phyloP scores from a whole-genome alignment of 2,113 vertebrate species.

The Amazona vittata region DNA sequence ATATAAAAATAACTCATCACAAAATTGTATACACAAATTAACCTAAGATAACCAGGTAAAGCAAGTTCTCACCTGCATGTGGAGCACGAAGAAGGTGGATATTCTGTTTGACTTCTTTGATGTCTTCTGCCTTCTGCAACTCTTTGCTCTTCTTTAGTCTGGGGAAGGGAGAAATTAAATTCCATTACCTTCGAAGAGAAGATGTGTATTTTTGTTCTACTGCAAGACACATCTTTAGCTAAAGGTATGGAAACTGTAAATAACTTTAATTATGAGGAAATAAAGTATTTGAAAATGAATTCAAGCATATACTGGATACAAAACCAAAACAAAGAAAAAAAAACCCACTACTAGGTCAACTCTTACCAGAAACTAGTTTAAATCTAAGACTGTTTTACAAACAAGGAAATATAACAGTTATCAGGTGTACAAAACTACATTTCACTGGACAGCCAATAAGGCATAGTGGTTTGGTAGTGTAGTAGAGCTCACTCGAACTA shows the following conservation, averaged over 20 bases:
- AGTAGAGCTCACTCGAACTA: not conserved
- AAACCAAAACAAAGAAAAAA: not conserved
- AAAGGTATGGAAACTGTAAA: not conserved
- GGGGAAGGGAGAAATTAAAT: not conserved
- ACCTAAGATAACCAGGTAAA: not conserved
- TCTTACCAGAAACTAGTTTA: not conserved
- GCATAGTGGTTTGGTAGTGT: fast-evolving
- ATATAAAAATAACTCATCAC: not conserved
- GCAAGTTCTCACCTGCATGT: conserved; percentile 82
- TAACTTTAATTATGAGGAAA: not conserved
- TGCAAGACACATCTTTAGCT: not conserved
- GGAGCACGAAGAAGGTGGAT: conserved; percentile 95
- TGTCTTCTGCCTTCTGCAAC: conserved; percentile 89
- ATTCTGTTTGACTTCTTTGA: conserved; percentile 94
- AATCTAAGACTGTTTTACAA: not conserved
- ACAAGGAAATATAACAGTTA: not conserved
- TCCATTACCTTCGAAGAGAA: not conserved
- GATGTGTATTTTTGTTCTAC: not conserved
- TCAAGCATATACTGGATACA: not conserved
- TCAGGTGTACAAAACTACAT: not conserved
- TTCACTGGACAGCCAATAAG: not conserved
- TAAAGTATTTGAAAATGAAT: not conserved
- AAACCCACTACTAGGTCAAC: not conserved
- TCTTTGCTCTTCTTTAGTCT: conserved; percentile 95
- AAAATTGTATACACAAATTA: not conserved